Evolutionary conservation across 2,113 vertebrate species (phyloP).

Genomic region (Neomonachus schauinslandi): DNA sequence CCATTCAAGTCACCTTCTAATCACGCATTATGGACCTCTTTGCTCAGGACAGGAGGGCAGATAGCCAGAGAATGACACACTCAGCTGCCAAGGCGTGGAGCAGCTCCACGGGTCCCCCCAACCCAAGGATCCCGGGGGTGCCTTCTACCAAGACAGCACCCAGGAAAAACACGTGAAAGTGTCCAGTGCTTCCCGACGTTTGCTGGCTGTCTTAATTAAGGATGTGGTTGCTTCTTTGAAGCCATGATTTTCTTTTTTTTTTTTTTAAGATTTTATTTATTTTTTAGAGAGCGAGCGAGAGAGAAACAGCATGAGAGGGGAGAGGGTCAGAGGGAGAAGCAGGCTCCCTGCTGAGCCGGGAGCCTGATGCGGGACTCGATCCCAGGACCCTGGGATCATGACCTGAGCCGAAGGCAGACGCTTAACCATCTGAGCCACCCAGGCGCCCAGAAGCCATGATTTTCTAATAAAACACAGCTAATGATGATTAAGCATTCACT

Average conservation of each 20-base stretch:
- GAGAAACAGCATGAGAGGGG: too few species aligned
- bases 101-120: rapidly evolving
- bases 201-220: background rate
- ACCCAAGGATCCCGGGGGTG: too few species aligned
- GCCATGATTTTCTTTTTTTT: background rate
- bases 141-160: background rate
- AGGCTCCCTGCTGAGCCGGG: too few species aligned
- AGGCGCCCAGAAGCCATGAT: background rate
- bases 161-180: background rate
- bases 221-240: background rate
- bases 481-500: too few species aligned
- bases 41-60: background rate
- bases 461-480: background rate
- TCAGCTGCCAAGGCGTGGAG: rapidly evolving
- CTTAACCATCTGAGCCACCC: too few species aligned
- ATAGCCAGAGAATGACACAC: rapidly evolving
- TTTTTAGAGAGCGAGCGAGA: too few species aligned
- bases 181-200: background rate
- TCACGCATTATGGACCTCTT: rapidly evolving
- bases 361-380: too few species aligned
- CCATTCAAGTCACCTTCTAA: background rate
- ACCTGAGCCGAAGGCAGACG: too few species aligned
- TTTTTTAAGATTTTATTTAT: too few species aligned
- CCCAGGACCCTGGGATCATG: too few species aligned
- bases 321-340: too few species aligned